Conservation (phyloP, 2,113 vertebrate species). For the Fulica atra region DNA sequence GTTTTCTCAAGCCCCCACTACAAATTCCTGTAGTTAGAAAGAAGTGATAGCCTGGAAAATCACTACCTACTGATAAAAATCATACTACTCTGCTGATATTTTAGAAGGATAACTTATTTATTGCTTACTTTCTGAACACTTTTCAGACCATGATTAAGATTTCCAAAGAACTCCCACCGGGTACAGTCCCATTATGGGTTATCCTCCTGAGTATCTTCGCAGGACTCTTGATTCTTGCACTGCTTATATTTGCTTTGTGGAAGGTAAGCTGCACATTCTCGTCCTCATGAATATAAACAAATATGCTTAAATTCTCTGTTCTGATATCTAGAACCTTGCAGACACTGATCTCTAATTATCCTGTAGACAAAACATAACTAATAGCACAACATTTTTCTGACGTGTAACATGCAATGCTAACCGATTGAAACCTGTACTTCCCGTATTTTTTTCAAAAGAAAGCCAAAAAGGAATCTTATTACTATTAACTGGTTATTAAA, state of each 20-base stretch:
- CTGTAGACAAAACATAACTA: not conserved
- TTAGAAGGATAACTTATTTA: not conserved
- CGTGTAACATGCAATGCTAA: rapidly evolving
- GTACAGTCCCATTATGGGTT: slow-evolving; percentile 91
- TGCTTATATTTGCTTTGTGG: slow-evolving; percentile 93
- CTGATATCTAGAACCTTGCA: not conserved
- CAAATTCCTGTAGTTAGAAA: not conserved
- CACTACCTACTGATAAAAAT: not conserved
- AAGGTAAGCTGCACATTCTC: slow-evolving; percentile 79
- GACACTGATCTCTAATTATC: not conserved
- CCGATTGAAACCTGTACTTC: not conserved
- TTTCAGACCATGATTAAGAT: slow-evolving; percentile 89
- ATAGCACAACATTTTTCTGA: not conserved
- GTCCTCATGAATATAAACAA: not conserved
- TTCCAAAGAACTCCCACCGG: slow-evolving; percentile 83
- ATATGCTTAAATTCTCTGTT: not conserved
- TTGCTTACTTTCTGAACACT: not conserved
- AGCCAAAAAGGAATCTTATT: not conserved
- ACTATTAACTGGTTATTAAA: rapidly evolving
- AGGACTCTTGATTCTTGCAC: slow-evolving; percentile 89
- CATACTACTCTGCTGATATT: not conserved
- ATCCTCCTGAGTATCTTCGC: slow-evolving; percentile 92
- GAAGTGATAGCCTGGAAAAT: not conserved
- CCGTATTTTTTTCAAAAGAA: not conserved
- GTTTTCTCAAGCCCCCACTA: not conserved